These are phyloP conservation scores for Pseudorhombus dupliciocellatus DNA, from an alignment of 2,113 vertebrate species.

Conservation along the genomic window DNA sequence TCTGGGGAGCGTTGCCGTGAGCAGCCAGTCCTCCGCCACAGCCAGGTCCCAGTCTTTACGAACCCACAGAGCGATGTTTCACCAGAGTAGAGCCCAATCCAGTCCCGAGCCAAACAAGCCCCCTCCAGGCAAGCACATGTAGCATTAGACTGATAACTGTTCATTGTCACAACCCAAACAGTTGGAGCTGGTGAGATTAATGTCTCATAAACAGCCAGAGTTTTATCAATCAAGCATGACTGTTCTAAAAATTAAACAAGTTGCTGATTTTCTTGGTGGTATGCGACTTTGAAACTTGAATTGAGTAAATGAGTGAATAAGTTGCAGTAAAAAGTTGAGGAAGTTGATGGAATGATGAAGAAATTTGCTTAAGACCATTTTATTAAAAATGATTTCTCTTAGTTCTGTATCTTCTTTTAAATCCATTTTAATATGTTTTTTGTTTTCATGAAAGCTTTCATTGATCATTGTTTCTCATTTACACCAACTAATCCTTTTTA, in stretches of 20 bases:
- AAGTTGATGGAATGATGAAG: background rate
- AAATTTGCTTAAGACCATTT: background rate
- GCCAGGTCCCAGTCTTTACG: constrained; percentile 35
- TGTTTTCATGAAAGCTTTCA: too few relatives aligned
- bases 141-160: constrained; percentile 3
- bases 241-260: too few relatives aligned
- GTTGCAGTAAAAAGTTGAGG: background rate
- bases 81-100: constrained; percentile 65
- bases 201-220: constrained; percentile 1
- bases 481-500: too few relatives aligned
- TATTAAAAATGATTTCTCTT: too few relatives aligned
- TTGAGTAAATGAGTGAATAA: background rate
- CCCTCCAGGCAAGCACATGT: constrained; percentile 67
- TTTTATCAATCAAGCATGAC: too few relatives aligned
- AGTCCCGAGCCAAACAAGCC: constrained; percentile 65
- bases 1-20: constrained; percentile 26
- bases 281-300: background rate
- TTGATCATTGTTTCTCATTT: too few relatives aligned
- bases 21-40: constrained; percentile 44
- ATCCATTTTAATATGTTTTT: too few relatives aligned
- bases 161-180: constrained; percentile 7
- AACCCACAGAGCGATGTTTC: constrained; percentile 59
- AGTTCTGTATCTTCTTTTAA: too few relatives aligned
- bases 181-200: background rate
- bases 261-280: background rate